Percentiles rank a stretch among this genome's conserved stretches.
These are phyloP conservation scores for Eueides isabella DNA, from an alignment of 1,140 invertebrate genomes.

Conservation along the genomic window DNA sequence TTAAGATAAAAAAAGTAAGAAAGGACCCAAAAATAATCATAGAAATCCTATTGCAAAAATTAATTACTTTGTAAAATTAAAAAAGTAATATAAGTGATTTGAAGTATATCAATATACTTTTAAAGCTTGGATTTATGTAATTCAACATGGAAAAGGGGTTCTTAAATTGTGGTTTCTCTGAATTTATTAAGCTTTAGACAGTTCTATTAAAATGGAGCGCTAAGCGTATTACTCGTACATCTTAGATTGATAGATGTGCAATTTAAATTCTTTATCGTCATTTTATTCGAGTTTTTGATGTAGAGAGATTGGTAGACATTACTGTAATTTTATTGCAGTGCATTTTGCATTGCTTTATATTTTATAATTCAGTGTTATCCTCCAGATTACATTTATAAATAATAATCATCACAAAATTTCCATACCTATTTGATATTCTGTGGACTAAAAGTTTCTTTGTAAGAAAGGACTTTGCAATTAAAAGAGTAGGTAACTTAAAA, in stretches of 20 bases:
- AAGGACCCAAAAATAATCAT: too few species aligned
- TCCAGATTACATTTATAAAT: neutral
- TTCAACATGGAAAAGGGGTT: slow-evolving; percentile 31
- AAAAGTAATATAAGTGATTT: neutral
- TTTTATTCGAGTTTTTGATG: neutral
- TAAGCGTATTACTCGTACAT: slow-evolving; percentile 34
- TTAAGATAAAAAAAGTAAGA: neutral
- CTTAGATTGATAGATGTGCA: slow-evolving; percentile 33
- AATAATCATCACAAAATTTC: neutral
- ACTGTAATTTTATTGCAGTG: neutral
- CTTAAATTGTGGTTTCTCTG: slow-evolving; percentile 17
- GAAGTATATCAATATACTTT: neutral
- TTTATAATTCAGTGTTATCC: neutral
- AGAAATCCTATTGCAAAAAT: neutral
- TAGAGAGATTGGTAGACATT: neutral
- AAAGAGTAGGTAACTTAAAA: slow-evolving; percentile 2
- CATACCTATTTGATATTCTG: neutral
- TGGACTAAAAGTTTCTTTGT: neutral
- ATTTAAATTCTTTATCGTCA: neutral
- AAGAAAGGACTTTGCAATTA: slow-evolving; percentile 25
- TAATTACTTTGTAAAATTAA: neutral
- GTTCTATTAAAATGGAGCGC: slow-evolving; percentile 35
- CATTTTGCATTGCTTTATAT: neutral
- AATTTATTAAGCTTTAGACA: slow-evolving; percentile 32
- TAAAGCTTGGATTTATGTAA: slow-evolving; percentile 24